Base-by-base conservation (phyloP, 2,113 vertebrate genomes). In the Gallinago paraguaiae region DNA sequence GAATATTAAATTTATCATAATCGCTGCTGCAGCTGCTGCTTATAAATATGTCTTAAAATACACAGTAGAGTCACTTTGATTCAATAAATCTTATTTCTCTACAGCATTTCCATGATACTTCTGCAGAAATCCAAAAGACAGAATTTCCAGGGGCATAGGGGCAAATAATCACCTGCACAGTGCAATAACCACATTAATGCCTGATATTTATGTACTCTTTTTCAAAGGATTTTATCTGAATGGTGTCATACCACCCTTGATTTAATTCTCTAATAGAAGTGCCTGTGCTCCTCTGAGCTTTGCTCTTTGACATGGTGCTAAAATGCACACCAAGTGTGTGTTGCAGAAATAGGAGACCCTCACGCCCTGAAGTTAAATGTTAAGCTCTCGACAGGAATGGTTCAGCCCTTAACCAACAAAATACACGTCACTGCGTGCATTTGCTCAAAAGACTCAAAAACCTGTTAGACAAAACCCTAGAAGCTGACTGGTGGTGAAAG, bases 1-100 rank as follows among this genome's bases (percentile, higher is more conserved):
- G 96, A 93, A 94, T 96, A 95, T 96, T 96, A 95, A 96, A 89
- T 95, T 95, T 94, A 91, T 92, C 91, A 72, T 95, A 95, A 96
- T 94, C 37, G 1, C 92, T 92, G 83, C 95, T 87, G 95, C 93
- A 96, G 96, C 95, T 96, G 93, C 95, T 96, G 91, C 96, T 96
- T 96, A 96, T 96, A 93, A 96, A 94, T 94, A 92, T 31, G 75
- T 87, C 91, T 96, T 93, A 87, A 96, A 96, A 96, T 94, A 93
- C 81, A 80, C 93, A 92, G 83, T 57, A 69, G 74, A 91, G 74
- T 88, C 24, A 17, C 86, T 92, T 81, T 57, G 84, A 82, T 76
- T 94, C 94, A 91, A 63, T 93, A 90, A 95, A 82, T 90, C 94
- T 94, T 94, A 72, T 89, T 95, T 94, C 92, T 92, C 41, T 72